Percentiles rank a stretch among this genome's conserved stretches.
phyloP scores from a whole-genome alignment of 2,888 invertebrate genomes.

The Rhamphomyia laevipes region DNA sequence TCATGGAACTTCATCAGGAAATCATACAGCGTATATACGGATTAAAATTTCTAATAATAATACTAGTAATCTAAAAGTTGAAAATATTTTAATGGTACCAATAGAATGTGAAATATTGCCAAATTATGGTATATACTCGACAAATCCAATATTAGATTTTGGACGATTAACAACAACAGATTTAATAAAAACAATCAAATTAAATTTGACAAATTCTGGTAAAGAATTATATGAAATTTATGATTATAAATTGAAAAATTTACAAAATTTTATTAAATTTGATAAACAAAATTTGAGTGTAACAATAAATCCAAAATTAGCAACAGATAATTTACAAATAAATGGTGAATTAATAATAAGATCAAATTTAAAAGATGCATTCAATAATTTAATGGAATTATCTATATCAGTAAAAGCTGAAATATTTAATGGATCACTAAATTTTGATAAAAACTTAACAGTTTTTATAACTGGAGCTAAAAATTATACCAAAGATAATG shows the following conservation, averaged over 20 bases:
- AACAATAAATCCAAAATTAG: slow-evolving; percentile 26
- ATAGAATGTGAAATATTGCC: slow-evolving; percentile 70
- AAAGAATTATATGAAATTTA: slow-evolving; percentile 15
- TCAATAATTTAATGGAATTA: slow-evolving; percentile 15
- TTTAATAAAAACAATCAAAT: slow-evolving; percentile 44
- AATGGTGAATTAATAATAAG: slow-evolving; percentile 25
- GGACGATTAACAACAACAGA: slow-evolving; percentile 65
- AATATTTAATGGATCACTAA: slow-evolving; percentile 29
- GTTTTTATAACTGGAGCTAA: slow-evolving; percentile 24
- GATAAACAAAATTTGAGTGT: slow-evolving; percentile 24
- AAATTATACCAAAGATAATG: slow-evolving; percentile 25
- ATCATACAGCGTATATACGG: slow-evolving; percentile 75
- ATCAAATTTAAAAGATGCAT: slow-evolving; percentile 12
- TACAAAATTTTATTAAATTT: slow-evolving; percentile 15
- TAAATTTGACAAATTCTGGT: slow-evolving; percentile 26
- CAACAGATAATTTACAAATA: slow-evolving; percentile 21
- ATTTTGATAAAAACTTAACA: slow-evolving; percentile 27
- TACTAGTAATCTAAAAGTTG: slow-evolving; percentile 9
- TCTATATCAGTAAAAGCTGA: slow-evolving; percentile 28
- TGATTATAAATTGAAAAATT: slow-evolving; percentile 17
- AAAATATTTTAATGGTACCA: slow-evolving; percentile 55
- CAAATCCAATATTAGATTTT: slow-evolving; percentile 68
- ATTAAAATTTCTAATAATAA: slow-evolving; percentile 30
- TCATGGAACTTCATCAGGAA: slow-evolving; percentile 61
- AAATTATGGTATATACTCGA: slow-evolving; percentile 61